Conservation (phyloP, 2,113 vertebrate species). For the Telmatochromis sp. region DNA sequence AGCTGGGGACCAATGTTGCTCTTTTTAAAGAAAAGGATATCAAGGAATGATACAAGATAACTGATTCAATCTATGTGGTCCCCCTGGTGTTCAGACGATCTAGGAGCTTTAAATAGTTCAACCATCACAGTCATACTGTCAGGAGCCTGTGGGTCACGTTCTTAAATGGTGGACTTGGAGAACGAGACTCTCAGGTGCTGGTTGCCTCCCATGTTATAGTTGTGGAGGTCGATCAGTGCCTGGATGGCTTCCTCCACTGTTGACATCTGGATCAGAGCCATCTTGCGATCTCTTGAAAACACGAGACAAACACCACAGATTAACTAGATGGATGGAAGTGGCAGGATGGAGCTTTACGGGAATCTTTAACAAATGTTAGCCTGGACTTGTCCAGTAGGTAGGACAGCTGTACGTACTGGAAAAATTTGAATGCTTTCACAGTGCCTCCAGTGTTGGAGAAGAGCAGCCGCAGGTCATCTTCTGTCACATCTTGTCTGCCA, state of each 20-base stretch:
- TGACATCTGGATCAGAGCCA: slow-evolving; percentile 97
- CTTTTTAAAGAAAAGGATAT: slow-evolving; percentile 21
- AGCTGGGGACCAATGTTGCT: slow-evolving; percentile 27
- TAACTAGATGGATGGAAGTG: not conserved
- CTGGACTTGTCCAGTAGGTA: not conserved
- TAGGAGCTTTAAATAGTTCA: slow-evolving; percentile 9
- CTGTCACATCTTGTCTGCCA: slow-evolving; percentile 85
- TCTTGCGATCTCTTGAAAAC: slow-evolving; percentile 91
- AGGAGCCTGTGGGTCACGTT: not conserved
- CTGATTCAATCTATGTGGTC: not conserved
- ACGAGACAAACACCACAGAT: accelerated
- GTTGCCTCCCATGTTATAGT: slow-evolving; percentile 95
- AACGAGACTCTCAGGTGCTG: slow-evolving; percentile 98
- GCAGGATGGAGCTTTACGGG: not conserved
- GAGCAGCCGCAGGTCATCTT: slow-evolving; percentile 90
- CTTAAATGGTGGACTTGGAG: slow-evolving; percentile 94
- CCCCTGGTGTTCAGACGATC: slow-evolving; percentile 72
- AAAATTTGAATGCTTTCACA: slow-evolving; percentile 98
- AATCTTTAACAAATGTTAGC: not conserved
- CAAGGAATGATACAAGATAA: slow-evolving; percentile 61
- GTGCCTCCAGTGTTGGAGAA: slow-evolving; percentile 94
- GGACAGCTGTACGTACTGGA: slow-evolving; percentile 82
- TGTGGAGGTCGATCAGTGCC: slow-evolving; percentile 95
- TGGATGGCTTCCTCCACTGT: slow-evolving; percentile 96
- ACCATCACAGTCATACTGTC: not conserved